Evolutionary conservation across 2,113 vertebrate species (phyloP).

Genomic region (Tupaia chinensis): DNA sequence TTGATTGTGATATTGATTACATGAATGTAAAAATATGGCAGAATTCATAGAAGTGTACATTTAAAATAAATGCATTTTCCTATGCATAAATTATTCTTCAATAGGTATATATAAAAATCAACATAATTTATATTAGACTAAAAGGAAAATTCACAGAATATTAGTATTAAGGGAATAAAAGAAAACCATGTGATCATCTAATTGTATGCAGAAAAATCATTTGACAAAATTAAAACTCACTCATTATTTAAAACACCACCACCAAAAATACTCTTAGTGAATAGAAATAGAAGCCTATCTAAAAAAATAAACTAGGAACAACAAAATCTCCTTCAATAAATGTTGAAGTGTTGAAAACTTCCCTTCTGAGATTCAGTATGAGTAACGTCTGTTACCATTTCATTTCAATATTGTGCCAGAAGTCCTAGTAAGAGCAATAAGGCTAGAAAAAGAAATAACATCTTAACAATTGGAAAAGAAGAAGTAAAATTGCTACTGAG

Average conservation of each 20-base stretch:
- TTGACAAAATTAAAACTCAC: not conserved
- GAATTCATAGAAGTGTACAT: conserved; percentile 2
- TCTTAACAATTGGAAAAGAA: not conserved
- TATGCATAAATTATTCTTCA: not conserved
- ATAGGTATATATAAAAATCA: not conserved
- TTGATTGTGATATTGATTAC: not conserved
- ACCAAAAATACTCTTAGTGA: not conserved
- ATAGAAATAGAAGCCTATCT: not conserved
- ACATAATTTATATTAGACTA: not conserved
- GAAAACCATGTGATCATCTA: not conserved
- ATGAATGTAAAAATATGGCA: not conserved
- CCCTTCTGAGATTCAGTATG: not conserved
- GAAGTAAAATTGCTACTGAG: not conserved
- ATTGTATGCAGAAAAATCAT: not conserved
- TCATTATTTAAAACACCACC: not conserved
- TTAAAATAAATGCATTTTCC: conserved; percentile 25
- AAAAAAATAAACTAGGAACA: not conserved
- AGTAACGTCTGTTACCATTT: not conserved
- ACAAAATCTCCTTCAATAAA: not conserved
- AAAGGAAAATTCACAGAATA: not conserved
- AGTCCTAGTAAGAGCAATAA: not conserved
- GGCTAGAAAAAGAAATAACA: not conserved
- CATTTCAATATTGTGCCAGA: not conserved
- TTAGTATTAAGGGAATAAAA: not conserved
- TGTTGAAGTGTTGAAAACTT: not conserved